A percentile compares a stretch with the other conserved stretches of the same genome.
These are phyloP conservation scores for Lasioglossum albipes DNA, from an alignment of 1,140 invertebrate species.

Conservation along the genomic window DNA sequence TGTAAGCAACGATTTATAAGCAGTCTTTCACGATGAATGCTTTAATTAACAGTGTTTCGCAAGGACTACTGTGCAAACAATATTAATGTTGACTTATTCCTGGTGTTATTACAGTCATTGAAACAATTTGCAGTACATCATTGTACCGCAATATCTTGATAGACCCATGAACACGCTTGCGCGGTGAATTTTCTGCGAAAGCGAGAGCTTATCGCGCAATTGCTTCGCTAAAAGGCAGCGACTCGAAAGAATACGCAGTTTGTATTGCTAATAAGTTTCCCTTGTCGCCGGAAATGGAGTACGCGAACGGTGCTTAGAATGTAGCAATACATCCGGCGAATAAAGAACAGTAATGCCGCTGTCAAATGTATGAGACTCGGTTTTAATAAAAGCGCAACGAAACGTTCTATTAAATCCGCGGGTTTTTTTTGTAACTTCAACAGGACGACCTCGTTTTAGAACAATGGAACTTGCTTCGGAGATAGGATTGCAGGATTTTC, in stretches of 20 bases:
- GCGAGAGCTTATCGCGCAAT: too few relatives aligned
- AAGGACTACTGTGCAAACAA: too few relatives aligned
- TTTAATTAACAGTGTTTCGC: too few relatives aligned
- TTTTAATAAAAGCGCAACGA: neutral
- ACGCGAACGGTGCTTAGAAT: neutral
- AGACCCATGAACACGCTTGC: too few relatives aligned
- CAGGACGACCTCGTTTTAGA: neutral
- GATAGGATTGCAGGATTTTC: too few relatives aligned
- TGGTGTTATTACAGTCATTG: too few relatives aligned
- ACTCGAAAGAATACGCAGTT: neutral
- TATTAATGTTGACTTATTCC: too few relatives aligned
- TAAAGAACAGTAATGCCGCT: neutral
- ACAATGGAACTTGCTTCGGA: neutral
- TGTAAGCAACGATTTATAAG: too few relatives aligned
- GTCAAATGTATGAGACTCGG: neutral
- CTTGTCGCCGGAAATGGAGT: neutral
- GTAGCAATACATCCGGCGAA: neutral
- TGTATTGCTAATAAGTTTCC: neutral
- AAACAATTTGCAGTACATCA: too few relatives aligned
- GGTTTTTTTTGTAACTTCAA: neutral
- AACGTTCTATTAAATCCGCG: neutral
- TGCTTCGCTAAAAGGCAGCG: neutral
- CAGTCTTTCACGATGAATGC: too few relatives aligned
- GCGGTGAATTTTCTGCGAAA: too few relatives aligned
- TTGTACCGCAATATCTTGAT: too few relatives aligned